Evolutionary conservation across 2,888 invertebrate species (phyloP).

Genomic region (Aromia moschata): DNA sequence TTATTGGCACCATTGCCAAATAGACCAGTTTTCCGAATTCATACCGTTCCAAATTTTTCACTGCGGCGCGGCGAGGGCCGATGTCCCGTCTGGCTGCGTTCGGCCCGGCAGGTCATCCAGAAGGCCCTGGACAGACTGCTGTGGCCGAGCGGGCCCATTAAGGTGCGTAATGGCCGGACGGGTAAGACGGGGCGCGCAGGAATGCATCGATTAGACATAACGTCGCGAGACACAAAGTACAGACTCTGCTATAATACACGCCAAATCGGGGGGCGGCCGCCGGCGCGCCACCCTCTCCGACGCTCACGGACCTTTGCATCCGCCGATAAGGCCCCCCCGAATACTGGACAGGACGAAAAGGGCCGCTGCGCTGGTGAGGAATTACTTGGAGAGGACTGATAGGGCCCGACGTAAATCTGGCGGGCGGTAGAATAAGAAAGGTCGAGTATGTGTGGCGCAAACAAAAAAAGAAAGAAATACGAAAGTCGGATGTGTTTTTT

Average conservation of each 20-base stretch:
- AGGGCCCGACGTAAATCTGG: conserved; percentile 4
- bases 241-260: conserved; percentile 40
- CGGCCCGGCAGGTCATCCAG: conserved; percentile 40
- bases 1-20: no score
- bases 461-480: no score
- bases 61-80: no score
- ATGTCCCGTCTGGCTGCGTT: neutral
- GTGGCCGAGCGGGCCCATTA: conserved; percentile 67
- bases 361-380: conserved; percentile 7
- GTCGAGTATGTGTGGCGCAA: neutral
- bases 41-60: no score
- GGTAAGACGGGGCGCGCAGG: conserved; percentile 74
- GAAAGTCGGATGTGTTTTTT: no score
- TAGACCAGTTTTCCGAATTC: no score
- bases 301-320: conserved; percentile 32
- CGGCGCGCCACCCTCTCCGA: conserved; percentile 14
- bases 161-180: conserved; percentile 79
- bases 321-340: conserved; percentile 16
- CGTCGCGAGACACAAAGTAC: conserved; percentile 62
- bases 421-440: neutral
- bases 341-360: conserved; percentile 17
- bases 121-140: conserved; percentile 43
- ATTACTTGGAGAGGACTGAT: conserved; percentile 5
- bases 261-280: conserved; percentile 20
- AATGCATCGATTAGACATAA: conserved; percentile 77